Percentiles rank a stretch among this genome's conserved stretches.
Conservation (phyloP, 2,113 vertebrate genomes). For the Epinephelus fuscoguttatus region DNA sequence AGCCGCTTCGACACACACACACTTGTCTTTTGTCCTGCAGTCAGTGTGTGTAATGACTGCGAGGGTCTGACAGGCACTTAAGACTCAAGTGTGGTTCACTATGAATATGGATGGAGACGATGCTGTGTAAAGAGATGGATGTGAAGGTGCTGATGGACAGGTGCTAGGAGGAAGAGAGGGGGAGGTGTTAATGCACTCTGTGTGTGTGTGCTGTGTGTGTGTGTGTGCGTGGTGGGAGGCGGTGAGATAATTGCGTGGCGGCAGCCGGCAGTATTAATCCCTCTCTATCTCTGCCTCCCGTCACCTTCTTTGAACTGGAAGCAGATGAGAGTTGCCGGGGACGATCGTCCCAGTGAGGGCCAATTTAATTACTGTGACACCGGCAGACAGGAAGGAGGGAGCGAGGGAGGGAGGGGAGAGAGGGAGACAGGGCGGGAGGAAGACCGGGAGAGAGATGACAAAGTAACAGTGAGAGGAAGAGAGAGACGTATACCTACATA, state of each 20-base stretch:
- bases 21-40: not conserved
- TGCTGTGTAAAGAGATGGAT: constrained; percentile 7
- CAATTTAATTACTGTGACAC: constrained; percentile 56
- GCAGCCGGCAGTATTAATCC: constrained; percentile 80
- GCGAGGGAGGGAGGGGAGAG: not conserved
- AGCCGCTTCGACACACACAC: not conserved
- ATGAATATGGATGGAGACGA: constrained; percentile 46
- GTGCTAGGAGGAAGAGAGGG: constrained; percentile 18
- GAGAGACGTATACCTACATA: no score
- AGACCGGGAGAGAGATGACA: not conserved
- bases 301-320: constrained; percentile 59
- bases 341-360: constrained; percentile 28
- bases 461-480: not conserved
- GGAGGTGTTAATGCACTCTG: constrained; percentile 36
- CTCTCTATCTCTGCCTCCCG: constrained; percentile 40
- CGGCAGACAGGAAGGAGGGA: not conserved
- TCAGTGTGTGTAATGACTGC: not conserved
- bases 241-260: constrained; percentile 82
- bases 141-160: constrained; percentile 57
- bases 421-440: no score
- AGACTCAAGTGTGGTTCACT: constrained; percentile 23
- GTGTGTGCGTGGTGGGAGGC: constrained; percentile 9
- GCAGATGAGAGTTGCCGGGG: constrained; percentile 50
- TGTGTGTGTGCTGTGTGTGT: not conserved
- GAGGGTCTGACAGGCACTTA: constrained; percentile 13